Base-by-base conservation (phyloP, 2,797 vertebrate genomes). In the Hephaestus fuliginosus region DNA sequence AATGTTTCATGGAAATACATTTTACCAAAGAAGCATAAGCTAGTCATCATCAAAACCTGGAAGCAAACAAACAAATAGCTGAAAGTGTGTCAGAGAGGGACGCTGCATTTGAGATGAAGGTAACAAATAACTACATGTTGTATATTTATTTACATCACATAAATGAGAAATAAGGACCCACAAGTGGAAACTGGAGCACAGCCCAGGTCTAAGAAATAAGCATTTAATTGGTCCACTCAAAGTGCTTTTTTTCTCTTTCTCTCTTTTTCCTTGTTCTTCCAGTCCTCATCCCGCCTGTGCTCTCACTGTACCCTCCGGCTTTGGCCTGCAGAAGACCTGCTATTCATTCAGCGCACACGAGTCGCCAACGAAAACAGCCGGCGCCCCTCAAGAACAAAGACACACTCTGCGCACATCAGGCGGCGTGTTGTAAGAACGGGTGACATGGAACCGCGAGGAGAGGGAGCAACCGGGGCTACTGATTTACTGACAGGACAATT, bases 401-500 rank as follows among this genome's bases (percentile, higher is more conserved):
- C 71, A 0, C 66, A 81, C 79, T 93, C 78, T 85, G 71, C 69
- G 72, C 75, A 60, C 85, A 58, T 82, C 63, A 30, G 67, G 44
- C 78, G 14, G 67, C 43, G 20, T 70, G 81, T 83, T 70, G 25
- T 70, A 61, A 70, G 72, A 80, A 5, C 7, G n/a, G 65, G 65
- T 76, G 87, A 89, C 84, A 74, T 28, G n/a, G 85, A 81, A 18
- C 73, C 43, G 80, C 14, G 39, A 52, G 20, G 61, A 39, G 82
- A 81, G 81, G 74, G 74, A 78, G 70, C 61, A 41, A 74, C 55
- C 7, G 17, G 68, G 63, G 79, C 79, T 85, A 70, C 85, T 68
- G 83, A 71, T 90, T 86, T 84, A 92, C 84, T 92, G 92, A 93
- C 91, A 92, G 89, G 84, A 86, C 87, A 93, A 92, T 94, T 93